phyloP scores from a whole-genome alignment of 1,140 invertebrate genomes.

The Oedothorax gibbosus region DNA sequence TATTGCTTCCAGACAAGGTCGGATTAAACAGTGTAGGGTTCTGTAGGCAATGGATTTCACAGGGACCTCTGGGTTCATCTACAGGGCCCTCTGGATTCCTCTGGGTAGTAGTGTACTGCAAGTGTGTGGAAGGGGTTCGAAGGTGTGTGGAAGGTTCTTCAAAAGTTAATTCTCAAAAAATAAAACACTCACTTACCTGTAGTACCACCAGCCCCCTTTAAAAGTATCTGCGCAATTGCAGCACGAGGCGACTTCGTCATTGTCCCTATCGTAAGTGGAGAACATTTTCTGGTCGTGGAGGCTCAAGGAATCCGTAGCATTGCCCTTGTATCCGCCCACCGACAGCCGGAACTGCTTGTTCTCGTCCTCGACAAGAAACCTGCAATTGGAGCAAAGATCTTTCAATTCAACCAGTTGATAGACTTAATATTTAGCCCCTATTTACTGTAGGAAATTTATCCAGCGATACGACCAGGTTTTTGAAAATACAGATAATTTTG shows the following conservation, averaged over 20 bases:
- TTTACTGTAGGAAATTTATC: background rate
- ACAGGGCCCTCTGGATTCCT: too few species aligned
- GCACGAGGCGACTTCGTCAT: slow-evolving; percentile 77
- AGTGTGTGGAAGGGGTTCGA: too few species aligned
- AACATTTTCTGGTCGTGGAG: slow-evolving; percentile 81
- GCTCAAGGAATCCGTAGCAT: slow-evolving; percentile 77
- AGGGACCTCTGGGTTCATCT: too few species aligned
- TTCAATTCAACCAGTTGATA: background rate
- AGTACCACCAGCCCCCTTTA: slow-evolving; percentile 72
- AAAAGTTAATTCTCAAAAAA: too few species aligned
- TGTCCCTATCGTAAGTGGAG: slow-evolving; percentile 79
- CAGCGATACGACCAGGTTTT: too few species aligned
- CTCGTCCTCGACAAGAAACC: slow-evolving; percentile 75
- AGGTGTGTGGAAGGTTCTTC: too few species aligned
- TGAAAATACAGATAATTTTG: too few species aligned
- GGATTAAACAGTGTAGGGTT: too few species aligned
- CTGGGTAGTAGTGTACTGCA: too few species aligned
- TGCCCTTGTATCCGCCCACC: slow-evolving; percentile 75
- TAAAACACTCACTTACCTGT: slow-evolving; percentile 86
- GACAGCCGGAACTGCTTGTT: slow-evolving; percentile 75
- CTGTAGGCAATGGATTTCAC: too few species aligned
- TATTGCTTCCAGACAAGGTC: too few species aligned
- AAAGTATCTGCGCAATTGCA: slow-evolving; percentile 76
- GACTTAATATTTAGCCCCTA: background rate
- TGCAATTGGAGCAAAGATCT: background rate